A percentile compares a stretch with the other conserved stretches of the same genome.
Conservation (phyloP, 2,797 vertebrate species). For the Orientallactaga sibirica region DNA sequence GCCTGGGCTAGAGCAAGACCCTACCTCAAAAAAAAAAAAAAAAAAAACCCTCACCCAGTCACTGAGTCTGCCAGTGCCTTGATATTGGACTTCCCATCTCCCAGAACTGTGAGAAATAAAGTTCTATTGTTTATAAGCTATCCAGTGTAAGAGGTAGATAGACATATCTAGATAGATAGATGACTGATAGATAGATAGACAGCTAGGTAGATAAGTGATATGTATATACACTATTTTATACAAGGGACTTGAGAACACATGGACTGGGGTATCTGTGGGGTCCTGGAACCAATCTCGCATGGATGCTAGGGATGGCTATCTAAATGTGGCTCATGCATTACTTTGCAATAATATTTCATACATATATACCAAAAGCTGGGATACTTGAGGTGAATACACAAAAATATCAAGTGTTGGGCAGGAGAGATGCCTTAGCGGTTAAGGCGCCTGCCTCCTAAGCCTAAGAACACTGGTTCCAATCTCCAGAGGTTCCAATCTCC, state of each 20-base stretch:
- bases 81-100: background rate
- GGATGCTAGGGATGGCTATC: background rate
- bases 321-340: background rate
- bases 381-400: background rate
- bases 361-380: background rate
- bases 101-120: background rate
- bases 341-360: slow-evolving; percentile 32
- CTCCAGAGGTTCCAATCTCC: too few relatives aligned
- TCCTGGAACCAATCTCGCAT: background rate
- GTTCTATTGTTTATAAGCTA: background rate
- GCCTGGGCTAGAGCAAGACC: too few relatives aligned
- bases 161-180: background rate
- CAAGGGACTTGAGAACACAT: background rate
- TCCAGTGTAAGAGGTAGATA: background rate
- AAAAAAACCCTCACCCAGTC: background rate
- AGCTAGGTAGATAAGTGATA: background rate
- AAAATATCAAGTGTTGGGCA: background rate
- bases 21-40: too few relatives aligned
- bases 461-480: too few relatives aligned
- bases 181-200: too few relatives aligned
- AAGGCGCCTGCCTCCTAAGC: too few relatives aligned
- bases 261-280: background rate
- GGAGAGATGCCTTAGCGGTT: too few relatives aligned
- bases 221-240: background rate
- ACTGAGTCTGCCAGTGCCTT: background rate